phyloP scores from a whole-genome alignment of 1,140 invertebrate species.

The Diabrotica undecimpunctata region DNA sequence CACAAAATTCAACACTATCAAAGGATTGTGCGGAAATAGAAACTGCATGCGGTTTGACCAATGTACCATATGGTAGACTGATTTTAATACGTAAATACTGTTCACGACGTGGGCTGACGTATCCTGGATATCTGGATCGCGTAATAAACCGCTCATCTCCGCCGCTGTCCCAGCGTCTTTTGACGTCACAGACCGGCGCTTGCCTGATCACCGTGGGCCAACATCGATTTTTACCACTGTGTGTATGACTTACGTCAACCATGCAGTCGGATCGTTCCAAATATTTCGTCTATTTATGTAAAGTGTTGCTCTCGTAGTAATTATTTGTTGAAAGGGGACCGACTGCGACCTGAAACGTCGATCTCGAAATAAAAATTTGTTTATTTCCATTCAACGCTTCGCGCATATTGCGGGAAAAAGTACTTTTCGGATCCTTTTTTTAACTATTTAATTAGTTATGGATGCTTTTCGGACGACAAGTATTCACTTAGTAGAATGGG shows the following conservation, averaged over 20 bases:
- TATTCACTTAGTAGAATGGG: not conserved
- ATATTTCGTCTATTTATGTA: constrained; percentile 29
- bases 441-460: not conserved
- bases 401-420: no score
- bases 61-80: no score
- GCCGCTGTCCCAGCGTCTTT: constrained; percentile 15
- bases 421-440: no score
- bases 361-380: not conserved
- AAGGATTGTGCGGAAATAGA: no score
- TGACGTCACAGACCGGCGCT: constrained; percentile 26
- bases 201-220: constrained; percentile 24
- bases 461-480: not conserved
- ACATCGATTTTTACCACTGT: constrained; percentile 30
- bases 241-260: constrained; percentile 30
- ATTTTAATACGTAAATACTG: no score
- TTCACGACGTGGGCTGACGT: no score
- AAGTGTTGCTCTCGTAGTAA: constrained; percentile 18
- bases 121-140: no score
- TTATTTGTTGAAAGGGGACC: not conserved
- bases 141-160: not conserved
- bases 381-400: not conserved
- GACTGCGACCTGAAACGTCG: no score
- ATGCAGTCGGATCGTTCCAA: constrained; percentile 24
- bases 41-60: no score
- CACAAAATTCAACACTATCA: no score